Evolutionary conservation across 2,113 vertebrate species (phyloP).

Genomic region (Anoplopoma fimbria): DNA sequence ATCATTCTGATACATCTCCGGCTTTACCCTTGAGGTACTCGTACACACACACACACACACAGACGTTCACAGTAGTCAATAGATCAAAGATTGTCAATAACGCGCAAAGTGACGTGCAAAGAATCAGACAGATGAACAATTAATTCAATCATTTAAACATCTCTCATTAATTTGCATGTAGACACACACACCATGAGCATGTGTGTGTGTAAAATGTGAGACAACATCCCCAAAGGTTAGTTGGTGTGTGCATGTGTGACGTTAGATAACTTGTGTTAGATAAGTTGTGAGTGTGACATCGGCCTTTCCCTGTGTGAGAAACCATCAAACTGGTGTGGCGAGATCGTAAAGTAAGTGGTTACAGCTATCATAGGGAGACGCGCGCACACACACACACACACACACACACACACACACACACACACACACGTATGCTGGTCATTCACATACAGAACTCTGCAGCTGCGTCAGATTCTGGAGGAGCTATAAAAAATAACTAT

Average conservation of each 20-base stretch:
- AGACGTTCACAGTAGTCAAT: not conserved
- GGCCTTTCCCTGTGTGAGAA: slow-evolving; percentile 30
- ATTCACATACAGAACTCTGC: not conserved
- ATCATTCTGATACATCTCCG: slow-evolving; percentile 48
- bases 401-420: not conserved
- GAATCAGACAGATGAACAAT: not conserved
- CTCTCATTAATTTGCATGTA: slow-evolving; percentile 3
- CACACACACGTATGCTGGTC: not conserved
- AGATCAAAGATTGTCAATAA: not conserved
- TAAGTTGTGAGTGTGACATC: slow-evolving; percentile 63
- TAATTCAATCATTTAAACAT: slow-evolving; percentile 23
- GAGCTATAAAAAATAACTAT: not conserved
- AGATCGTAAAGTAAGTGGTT: slow-evolving; percentile 39
- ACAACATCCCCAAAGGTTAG: slow-evolving; percentile 59
- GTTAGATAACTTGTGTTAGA: slow-evolving; percentile 59
- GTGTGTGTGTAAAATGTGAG: not conserved
- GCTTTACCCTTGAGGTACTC: slow-evolving; percentile 35
- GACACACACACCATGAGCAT: slow-evolving; percentile 1
- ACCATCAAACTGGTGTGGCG: slow-evolving; percentile 18
- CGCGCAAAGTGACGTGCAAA: not conserved
- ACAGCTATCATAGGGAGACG: slow-evolving; percentile 8
- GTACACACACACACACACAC: not conserved
- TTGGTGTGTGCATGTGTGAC: not conserved
- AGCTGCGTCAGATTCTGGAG: not conserved
- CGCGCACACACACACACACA: not conserved